Evolutionary conservation across 2,797 vertebrate genomes (phyloP).

Genomic region (Philypnodon macrostomus): DNA sequence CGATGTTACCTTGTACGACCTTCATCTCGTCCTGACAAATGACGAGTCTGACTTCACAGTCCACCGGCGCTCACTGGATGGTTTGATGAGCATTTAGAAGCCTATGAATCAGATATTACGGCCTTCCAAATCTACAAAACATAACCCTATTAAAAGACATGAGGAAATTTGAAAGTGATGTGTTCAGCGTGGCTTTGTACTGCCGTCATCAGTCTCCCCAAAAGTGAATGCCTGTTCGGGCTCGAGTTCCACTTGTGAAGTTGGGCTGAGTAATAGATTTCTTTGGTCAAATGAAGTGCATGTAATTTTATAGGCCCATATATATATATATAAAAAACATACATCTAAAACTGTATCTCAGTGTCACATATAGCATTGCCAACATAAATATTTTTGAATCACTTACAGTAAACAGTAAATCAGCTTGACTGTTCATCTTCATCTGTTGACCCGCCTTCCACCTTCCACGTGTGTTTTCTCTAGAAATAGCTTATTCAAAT

Average conservation of each 20-base stretch:
- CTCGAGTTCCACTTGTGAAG: too few species aligned
- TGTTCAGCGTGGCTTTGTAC: neutral
- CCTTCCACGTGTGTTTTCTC: neutral
- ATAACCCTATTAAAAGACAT: neutral
- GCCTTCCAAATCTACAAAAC: neutral
- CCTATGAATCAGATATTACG: neutral
- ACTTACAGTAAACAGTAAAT: too few species aligned
- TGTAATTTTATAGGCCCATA: too few species aligned
- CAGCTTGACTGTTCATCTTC: too few species aligned
- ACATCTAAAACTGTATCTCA: too few species aligned
- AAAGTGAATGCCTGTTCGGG: too few species aligned
- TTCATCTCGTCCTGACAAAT: slow-evolving; percentile 3
- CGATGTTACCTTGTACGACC: slow-evolving; percentile 5
- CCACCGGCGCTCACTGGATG: neutral
- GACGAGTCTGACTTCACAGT: slow-evolving; percentile 1
- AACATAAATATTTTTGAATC: too few species aligned
- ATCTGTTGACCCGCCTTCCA: neutral
- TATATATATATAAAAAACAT: too few species aligned
- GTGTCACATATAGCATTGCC: too few species aligned
- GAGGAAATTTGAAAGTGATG: neutral
- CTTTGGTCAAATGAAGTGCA: neutral
- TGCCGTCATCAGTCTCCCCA: neutral
- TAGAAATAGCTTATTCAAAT: neutral
- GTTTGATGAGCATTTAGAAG: slow-evolving; percentile 1
- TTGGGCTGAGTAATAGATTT: neutral